Base-by-base conservation (phyloP, 1,140 invertebrate genomes). In the Zaprionus kolodkinae region DNA sequence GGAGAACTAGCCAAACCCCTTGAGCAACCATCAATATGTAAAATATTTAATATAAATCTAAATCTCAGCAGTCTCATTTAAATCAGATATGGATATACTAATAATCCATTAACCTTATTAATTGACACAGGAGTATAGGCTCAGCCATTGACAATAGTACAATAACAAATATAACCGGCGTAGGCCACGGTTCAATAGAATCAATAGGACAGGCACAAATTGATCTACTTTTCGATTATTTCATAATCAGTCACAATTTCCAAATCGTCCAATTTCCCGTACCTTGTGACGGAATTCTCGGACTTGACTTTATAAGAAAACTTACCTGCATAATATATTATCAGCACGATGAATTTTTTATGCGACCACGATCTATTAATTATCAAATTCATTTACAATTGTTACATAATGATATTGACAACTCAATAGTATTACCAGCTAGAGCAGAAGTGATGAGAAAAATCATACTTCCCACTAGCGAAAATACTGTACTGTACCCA, bases 341-440 rank as follows among this genome's bases (percentile, higher is more conserved):
- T 35, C 30, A 35, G 4, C 30, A 62, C 3, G 15, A 62, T 50
- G 60, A 62, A 35, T 21, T 62, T 2, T 50, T 36, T 35, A 9
- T 56, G 9, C 35, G 35, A 15, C 54, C 54, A 17, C 3, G 12
- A 13, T 35, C 60, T 2, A 6, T 62, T 6, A 35, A 62, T 6
- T 50, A 62, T n/a, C 40, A 35, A 48, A 50, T 62, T 35, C 27
- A 62, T 50, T 43, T 62, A 21, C 60, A 27, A 35, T 11, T 50
- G 1, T 12, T 50, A 21, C 25, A 50, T 3, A 62, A 33, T 62
- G 60, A 35, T 50, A 62, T 35, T 50, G 60, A 61, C 2, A 61
- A 61, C 45, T 48, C 40, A 48, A 45, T 61, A 61, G 30, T 61
- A 61, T 45, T 61, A n/a, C 40, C 59, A 30, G 40, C 59, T 10